Evolutionary conservation across 2,888 invertebrate species (phyloP).

Genomic region (Conomelus anceps): DNA sequence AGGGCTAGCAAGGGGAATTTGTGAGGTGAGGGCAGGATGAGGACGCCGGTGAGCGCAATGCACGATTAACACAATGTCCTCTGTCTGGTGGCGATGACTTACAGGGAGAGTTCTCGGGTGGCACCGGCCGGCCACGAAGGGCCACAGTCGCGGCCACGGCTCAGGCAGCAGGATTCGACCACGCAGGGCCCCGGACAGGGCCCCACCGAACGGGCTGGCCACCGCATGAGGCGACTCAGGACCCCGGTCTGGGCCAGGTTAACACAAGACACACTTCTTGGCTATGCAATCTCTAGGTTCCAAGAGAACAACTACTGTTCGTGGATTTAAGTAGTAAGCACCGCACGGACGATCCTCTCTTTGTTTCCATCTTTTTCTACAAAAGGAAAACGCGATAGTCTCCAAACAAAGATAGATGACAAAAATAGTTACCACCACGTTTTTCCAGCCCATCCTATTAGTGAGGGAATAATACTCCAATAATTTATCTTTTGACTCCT

Average conservation of each 20-base stretch:
- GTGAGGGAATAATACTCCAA: not conserved
- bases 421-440: too few relatives aligned
- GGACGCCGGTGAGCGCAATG: not conserved
- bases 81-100: not conserved
- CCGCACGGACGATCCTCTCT: constrained; percentile 19
- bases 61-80: not conserved
- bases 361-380: not conserved
- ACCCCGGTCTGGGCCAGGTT: constrained; percentile 71
- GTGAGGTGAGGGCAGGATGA: not conserved
- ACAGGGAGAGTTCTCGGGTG: not conserved
- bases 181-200: constrained; percentile 11
- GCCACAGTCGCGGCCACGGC: not conserved
- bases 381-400: not conserved
- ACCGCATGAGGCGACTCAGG: constrained; percentile 60
- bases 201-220: not conserved
- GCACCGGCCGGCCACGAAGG: constrained; percentile 3
- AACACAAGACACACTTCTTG: constrained; percentile 38
- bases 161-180: not conserved
- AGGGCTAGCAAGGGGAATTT: not conserved
- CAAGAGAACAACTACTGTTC: constrained; percentile 6
- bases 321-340: constrained; percentile 24
- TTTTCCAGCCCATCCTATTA: not conserved
- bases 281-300: constrained; percentile 27
- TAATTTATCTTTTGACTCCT: not conserved
- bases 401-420: not conserved